A percentile compares a stretch with the other conserved stretches of the same genome.
Evolutionary conservation across 2,888 invertebrate species (phyloP).

Genomic region (Spicauda simplicius): DNA sequence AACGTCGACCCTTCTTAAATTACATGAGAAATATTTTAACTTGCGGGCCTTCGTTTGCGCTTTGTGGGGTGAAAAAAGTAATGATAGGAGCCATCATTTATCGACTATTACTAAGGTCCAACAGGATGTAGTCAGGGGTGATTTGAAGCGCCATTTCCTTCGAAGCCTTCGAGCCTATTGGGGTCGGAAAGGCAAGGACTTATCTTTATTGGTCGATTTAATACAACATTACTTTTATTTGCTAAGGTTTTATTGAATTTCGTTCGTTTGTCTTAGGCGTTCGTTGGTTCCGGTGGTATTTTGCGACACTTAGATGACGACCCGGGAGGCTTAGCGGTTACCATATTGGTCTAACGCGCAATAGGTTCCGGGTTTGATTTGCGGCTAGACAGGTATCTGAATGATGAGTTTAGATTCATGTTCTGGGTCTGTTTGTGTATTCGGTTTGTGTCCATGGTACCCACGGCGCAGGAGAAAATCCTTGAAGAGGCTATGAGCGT

Average conservation of each 20-base stretch:
- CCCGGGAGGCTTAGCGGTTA: too few species aligned
- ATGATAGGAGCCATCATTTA: slow-evolving; percentile 30
- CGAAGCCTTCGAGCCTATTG: slow-evolving; percentile 29
- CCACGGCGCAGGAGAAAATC: too few species aligned
- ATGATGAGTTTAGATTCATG: too few species aligned
- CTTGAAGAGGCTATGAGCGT: too few species aligned
- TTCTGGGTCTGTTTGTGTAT: too few species aligned
- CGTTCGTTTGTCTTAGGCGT: slow-evolving; percentile 3
- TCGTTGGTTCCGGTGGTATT: neutral
- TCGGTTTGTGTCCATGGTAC: too few species aligned
- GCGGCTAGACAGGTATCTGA: too few species aligned
- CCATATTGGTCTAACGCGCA: too few species aligned
- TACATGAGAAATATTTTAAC: slow-evolving; percentile 19
- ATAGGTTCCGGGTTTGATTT: too few species aligned
- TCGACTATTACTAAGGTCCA: slow-evolving; percentile 29
- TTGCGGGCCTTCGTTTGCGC: slow-evolving; percentile 7
- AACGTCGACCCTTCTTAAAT: slow-evolving; percentile 17
- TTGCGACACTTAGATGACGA: neutral
- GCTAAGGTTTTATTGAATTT: slow-evolving; percentile 21
- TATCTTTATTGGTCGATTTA: slow-evolving; percentile 41
- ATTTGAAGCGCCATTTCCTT: slow-evolving; percentile 32
- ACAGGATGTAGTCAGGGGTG: slow-evolving; percentile 26
- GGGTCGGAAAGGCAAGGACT: slow-evolving; percentile 32
- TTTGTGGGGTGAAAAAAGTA: slow-evolving; percentile 33
- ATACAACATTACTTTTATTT: slow-evolving; percentile 41